Base-by-base conservation (phyloP, 1,140 invertebrate species). In the Zaprionus davidi region DNA sequence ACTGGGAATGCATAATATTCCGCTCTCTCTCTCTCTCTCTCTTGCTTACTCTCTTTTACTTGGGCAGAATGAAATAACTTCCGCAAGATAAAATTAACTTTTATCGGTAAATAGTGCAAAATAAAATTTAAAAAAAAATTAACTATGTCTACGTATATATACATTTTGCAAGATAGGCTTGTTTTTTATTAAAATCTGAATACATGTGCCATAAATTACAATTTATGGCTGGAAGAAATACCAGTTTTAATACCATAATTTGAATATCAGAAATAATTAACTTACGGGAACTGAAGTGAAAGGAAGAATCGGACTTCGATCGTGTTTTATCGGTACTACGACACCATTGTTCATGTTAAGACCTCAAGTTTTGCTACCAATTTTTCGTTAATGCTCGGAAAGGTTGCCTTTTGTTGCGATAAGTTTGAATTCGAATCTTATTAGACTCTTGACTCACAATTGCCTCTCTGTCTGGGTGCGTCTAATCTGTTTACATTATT, bases 381-480 rank as follows among this genome's bases (percentile, higher is more conserved):
- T 4, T 49, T 13, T 49, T 49, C 17, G 15, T 17, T 46, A 46
- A 46, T 46, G 17, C 36, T 15, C 13, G 15, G 1, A 15, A 15
- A 38, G 6, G 7, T 46, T 3, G n/a, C 41, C 15, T 9, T 7
- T 44, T n/a, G 51, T 24, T 28, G 58, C 31, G 72, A 75, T 75
- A 75, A 75, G 71, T 28, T 62, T n/a, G 24, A 69, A 68, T 62
- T 38, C 2, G 22, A 31, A 51, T 51, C 38, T 12, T 3, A 11
- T 9, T 59, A 38, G 51, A 72, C 24, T 76, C 49, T 88, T 87
- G 73, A 87, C 77, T 87, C 83, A 87, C 72, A 78, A 64, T 80
- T 78, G 63, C 56, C 79, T 69, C 55, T 26, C 55, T 80, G 83
- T 87, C 81, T 87, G 81, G 67, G 55, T 41, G 57, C 51, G 57